A percentile compares a stretch with the other conserved stretches of the same genome.
Conservation (phyloP, 1,140 invertebrate species). For the Lepeophtheirus salmonis region DNA sequence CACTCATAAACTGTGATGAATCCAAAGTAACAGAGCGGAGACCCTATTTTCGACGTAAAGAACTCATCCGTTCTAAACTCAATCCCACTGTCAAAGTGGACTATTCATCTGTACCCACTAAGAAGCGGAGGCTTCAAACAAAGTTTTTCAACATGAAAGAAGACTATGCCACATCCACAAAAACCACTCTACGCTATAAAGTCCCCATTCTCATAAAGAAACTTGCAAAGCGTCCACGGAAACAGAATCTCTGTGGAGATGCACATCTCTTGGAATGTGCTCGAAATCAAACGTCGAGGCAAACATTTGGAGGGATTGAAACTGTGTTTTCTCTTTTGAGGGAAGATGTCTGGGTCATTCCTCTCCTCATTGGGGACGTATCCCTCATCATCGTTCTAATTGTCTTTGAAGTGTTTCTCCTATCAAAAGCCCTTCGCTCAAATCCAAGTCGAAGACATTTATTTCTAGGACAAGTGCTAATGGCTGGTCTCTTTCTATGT, state of each 20-base stretch:
- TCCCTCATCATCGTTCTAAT: conserved; percentile 57
- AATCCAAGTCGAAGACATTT: conserved; percentile 61
- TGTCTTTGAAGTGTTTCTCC: conserved; percentile 43
- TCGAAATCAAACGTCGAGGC: neutral
- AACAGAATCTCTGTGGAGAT: neutral
- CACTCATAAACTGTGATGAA: too few species aligned
- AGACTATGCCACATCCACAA: neutral
- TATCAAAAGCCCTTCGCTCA: neutral
- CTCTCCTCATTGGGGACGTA: conserved; percentile 52
- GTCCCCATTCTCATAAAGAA: conserved; percentile 3
- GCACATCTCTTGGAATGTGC: neutral
- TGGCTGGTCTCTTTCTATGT: conserved; percentile 63
- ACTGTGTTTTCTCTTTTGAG: conserved; percentile 29
- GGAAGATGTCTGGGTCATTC: conserved; percentile 62
- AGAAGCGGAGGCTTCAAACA: neutral
- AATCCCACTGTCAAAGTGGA: too few species aligned
- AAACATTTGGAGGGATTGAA: neutral
- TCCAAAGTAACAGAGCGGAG: neutral
- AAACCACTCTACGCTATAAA: neutral
- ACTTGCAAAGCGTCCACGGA: conserved; percentile 1
- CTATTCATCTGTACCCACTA: neutral
- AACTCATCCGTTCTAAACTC: neutral
- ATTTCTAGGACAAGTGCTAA: conserved; percentile 65
- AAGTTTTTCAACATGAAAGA: neutral
- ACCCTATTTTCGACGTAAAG: neutral